These are phyloP conservation scores for Anastrepha obliqua DNA, from an alignment of 1,140 invertebrate genomes.

Conservation along the genomic window DNA sequence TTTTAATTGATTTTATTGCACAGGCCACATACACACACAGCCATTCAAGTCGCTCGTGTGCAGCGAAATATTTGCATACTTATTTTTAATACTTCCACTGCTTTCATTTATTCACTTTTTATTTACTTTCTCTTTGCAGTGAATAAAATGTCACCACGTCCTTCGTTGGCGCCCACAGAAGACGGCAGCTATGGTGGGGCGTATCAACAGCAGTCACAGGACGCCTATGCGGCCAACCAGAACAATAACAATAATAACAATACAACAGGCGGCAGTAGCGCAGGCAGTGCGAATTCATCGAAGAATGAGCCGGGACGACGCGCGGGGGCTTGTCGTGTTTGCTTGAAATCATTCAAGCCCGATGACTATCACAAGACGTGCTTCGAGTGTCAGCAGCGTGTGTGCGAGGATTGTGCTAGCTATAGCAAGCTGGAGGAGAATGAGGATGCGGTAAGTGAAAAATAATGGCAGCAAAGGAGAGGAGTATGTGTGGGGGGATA, in stretches of 20 bases:
- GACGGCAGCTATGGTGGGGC: slow-evolving; percentile 65
- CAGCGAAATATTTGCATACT: no score
- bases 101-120: neutral
- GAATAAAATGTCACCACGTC: slow-evolving; percentile 80
- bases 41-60: no score
- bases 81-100: no score
- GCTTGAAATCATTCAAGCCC: slow-evolving; percentile 89
- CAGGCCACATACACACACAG: no score
- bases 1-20: no score
- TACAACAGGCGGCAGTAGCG: slow-evolving; percentile 53
- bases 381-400: slow-evolving; percentile 89
- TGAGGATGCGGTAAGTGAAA: slow-evolving; percentile 82
- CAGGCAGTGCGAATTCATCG: slow-evolving; percentile 74
- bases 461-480: neutral
- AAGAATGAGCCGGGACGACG: slow-evolving; percentile 82
- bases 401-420: slow-evolving; percentile 93
- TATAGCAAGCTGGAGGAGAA: slow-evolving; percentile 89
- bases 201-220: slow-evolving; percentile 66
- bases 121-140: slow-evolving; percentile 74
- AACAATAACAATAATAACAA: slow-evolving; percentile 70
- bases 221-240: slow-evolving; percentile 65
- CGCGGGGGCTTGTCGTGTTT: slow-evolving; percentile 87
- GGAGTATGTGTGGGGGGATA: neutral
- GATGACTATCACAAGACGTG: slow-evolving; percentile 89
- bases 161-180: slow-evolving; percentile 76